Base-by-base conservation (phyloP, 2,113 vertebrate genomes). In the Erinaceus europaeus region DNA sequence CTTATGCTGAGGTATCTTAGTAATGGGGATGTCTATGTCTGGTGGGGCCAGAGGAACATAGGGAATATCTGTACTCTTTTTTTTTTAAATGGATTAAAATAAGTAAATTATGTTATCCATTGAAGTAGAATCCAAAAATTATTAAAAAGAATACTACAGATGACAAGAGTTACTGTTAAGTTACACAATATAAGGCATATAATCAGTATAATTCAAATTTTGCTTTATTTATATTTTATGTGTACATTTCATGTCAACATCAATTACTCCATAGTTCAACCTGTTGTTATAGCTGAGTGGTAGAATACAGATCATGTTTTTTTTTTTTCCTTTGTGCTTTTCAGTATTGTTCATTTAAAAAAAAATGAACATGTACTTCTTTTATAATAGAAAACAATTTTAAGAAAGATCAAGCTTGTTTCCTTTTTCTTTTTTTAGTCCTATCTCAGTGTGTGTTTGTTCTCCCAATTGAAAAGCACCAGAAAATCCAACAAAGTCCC, bases 291-390 rank as follows among this genome's bases (percentile, higher is more conserved):
- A 59, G 29, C 23, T 61, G 29, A 13, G 12, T 15, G 32, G 20
- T 73, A 21, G 13, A 84, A 55, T 77, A 53, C 4, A 84, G 34
- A 42, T 64, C 14, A 81, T 62, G 3, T 67, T 84, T 79, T 73
- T 68, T 77, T 42, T 90, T 85, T 80, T 67, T 73, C 73, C 53
- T 88, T 79, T 67, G 78, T 84, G 38, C 40, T 92, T 89, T 84
- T 68, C 42, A 84, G 14, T 69, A 44, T 44, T 84, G 86, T 83
- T 53, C 46, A 76, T 34, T 40, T 40, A 8, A 11, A 46, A 48
- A 55, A 11, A 27, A 15, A 53, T 52, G 36, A 69, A 34, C 27
- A 59, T 27, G 4, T 27, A 84, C n/a, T 71, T 40, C 11, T 52
- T 82, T 71, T 80, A 36, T 65, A 40, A 27, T 11, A 9, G 34